Evolutionary conservation across 2,888 invertebrate genomes (phyloP).

Genomic region (Epirrita christyi): DNA sequence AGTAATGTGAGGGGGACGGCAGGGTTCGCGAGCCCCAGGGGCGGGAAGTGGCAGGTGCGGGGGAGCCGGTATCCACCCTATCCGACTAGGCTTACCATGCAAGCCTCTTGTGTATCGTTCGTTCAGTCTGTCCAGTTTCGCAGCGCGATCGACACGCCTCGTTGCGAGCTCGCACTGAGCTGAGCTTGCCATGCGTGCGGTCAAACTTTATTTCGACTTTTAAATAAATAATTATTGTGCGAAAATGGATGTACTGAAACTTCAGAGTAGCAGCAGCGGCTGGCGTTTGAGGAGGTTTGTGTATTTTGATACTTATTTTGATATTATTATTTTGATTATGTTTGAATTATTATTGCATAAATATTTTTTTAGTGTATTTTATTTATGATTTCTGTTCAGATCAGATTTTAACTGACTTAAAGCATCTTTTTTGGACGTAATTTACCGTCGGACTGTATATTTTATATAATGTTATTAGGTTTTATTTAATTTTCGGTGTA

Average conservation of each 20-base stretch:
- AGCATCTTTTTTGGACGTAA: neutral
- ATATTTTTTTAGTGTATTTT: slow-evolving; percentile 40
- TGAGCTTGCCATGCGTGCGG: slow-evolving; percentile 62
- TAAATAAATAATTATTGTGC: slow-evolving; percentile 49
- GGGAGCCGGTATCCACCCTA: slow-evolving; percentile 42
- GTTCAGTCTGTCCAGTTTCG: slow-evolving; percentile 52
- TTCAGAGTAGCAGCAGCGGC: slow-evolving; percentile 37
- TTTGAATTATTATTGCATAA: no score
- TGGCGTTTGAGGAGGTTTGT: slow-evolving; percentile 53
- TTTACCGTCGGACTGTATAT: no score
- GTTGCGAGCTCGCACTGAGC: slow-evolving; percentile 30
- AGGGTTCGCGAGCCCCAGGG: slow-evolving; percentile 19
- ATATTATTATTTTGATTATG: no score
- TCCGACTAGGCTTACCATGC: slow-evolving; percentile 32
- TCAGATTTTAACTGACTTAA: neutral
- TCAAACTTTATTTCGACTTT: slow-evolving; percentile 61
- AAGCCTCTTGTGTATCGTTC: slow-evolving; percentile 32
- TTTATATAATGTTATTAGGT: neutral
- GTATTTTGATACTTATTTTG: no score
- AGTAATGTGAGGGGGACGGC: slow-evolving; percentile 28
- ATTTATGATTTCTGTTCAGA: neutral
- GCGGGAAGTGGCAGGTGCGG: slow-evolving; percentile 29
- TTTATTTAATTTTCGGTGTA: neutral
- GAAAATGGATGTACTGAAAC: slow-evolving; percentile 51
- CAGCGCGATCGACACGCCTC: slow-evolving; percentile 40